phyloP scores from a whole-genome alignment of 2,113 vertebrate genomes.

The Apus apus region DNA sequence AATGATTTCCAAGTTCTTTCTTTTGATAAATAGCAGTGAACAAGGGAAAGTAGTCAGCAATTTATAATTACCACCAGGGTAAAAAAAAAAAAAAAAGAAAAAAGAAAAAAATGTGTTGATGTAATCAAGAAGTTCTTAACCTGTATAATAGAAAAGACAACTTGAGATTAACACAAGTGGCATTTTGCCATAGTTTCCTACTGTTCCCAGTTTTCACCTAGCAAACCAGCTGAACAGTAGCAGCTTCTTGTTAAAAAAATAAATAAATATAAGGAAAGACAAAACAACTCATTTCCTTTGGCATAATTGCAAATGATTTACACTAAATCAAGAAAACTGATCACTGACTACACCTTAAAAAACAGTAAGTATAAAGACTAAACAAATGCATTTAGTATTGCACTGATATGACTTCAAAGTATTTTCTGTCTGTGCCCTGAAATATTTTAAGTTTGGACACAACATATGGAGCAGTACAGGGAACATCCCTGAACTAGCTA shows the following conservation, averaged over 20 bases:
- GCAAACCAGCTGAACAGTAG: constrained; percentile 56
- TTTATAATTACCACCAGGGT: constrained; percentile 64
- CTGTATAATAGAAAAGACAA: constrained; percentile 56
- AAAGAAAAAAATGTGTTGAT: too few relatives aligned
- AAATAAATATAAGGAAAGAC: constrained; percentile 66
- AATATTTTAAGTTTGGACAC: constrained; percentile 16
- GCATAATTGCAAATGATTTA: constrained; percentile 76
- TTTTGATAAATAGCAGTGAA: constrained; percentile 63
- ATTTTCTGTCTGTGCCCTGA: constrained; percentile 23
- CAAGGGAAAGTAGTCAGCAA: constrained; percentile 51
- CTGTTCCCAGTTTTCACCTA: constrained; percentile 2
- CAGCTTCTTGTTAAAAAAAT: constrained; percentile 43
- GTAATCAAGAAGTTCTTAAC: constrained; percentile 36
- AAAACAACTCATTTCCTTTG: constrained; percentile 79
- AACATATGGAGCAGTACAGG: neutral
- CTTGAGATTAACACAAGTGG: constrained; percentile 50
- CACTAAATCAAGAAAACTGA: constrained; percentile 59
- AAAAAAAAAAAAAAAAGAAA: neutral
- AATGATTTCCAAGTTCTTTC: constrained; percentile 43
- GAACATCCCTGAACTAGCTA: neutral
- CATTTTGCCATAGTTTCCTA: constrained; percentile 23
- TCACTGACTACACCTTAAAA: constrained; percentile 58
- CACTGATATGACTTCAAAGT: constrained; percentile 60
- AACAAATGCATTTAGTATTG: constrained; percentile 66
- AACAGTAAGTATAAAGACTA: constrained; percentile 49